Base-by-base conservation (phyloP, 1,140 invertebrate species). In the Acyrthosiphon pisum region DNA sequence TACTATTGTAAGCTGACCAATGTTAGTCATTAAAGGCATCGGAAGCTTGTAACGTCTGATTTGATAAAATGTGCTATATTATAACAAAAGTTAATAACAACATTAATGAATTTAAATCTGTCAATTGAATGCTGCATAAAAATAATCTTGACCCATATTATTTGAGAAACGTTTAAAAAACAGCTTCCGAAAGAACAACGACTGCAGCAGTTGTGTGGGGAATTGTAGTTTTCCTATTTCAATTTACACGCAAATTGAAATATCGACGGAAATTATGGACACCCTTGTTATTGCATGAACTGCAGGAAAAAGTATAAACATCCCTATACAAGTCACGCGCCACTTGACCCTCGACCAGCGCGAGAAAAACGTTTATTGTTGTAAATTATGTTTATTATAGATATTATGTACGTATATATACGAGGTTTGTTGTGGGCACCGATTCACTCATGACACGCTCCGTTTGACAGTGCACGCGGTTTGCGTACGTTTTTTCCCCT, bases 301-400 rank as follows among this genome's bases (percentile, higher is more conserved):
- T 35, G 30, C 60, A 76, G 48, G 48, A 90, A 90, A 90, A 22
- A 37, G 1, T n/a, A 90, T 90, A 44, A 35, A 50, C 30, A 22
- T 20, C 30, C 30, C n/a, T 60, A 23, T 60, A 30, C 46, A 50
- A 41, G 91, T 83, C 91, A 92, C 91, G 91, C 91, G 91, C 48
- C 91, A 92, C 76, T 83, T 83, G 91, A 92, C 91, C 91, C 91
- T 53, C 91, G 46, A 92, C 30, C 44, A 53, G 41, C 26, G 41
- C 60, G 68, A 91, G 90, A 92, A 83, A 92, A 92, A 8, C 91
- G 91, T 50, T 92, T 92, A 76, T 91, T 91, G 90, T 91, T 91
- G 68, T 91, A 89, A 89, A 89, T 53, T 89, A 89, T 89, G 87
- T 90, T 60, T 90, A 60, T 60, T 23, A 76, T 76, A 35, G 60